A percentile compares a stretch with the other conserved stretches of the same genome.
Conservation (phyloP, 2,113 vertebrate genomes). For the Rallus limicola region DNA sequence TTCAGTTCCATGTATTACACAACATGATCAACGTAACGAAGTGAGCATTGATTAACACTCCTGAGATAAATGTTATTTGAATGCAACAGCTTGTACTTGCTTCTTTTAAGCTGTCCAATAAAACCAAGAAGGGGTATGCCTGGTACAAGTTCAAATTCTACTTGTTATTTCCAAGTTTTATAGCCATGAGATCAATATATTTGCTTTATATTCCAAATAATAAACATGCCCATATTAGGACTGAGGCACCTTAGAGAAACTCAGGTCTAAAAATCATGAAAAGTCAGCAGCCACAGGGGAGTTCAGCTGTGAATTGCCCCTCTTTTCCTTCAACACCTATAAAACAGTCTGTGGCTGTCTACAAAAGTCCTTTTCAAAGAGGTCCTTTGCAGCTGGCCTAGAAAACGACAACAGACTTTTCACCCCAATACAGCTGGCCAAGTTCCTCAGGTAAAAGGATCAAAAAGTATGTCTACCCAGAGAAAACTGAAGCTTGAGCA, state of each 20-base stretch:
- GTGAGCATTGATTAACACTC: conserved; percentile 47
- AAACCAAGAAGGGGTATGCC: not conserved
- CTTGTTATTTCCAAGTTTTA: not conserved
- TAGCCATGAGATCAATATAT: not conserved
- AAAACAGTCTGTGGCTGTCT: not conserved
- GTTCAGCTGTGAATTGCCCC: not conserved
- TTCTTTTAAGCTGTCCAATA: conserved; percentile 18
- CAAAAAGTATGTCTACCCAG: fast-evolving
- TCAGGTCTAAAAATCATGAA: not conserved
- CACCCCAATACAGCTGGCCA: not conserved
- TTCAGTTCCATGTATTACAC: conserved; percentile 22
- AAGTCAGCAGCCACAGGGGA: not conserved
- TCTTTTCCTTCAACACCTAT: not conserved
- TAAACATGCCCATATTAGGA: not conserved
- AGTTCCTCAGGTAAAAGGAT: not conserved
- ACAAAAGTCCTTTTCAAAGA: not conserved
- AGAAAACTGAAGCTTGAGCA: not conserved
- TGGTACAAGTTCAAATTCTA: not conserved
- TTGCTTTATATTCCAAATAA: not conserved
- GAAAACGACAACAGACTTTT: not conserved
- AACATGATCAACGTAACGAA: conserved; percentile 48
- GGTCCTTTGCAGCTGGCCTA: not conserved
- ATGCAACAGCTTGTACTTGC: not conserved
- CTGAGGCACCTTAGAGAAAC: not conserved
- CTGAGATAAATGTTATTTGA: conserved; percentile 39